Evolutionary conservation across 2,113 vertebrate genomes (phyloP).

Genomic region (Burhinus bistriatus): DNA sequence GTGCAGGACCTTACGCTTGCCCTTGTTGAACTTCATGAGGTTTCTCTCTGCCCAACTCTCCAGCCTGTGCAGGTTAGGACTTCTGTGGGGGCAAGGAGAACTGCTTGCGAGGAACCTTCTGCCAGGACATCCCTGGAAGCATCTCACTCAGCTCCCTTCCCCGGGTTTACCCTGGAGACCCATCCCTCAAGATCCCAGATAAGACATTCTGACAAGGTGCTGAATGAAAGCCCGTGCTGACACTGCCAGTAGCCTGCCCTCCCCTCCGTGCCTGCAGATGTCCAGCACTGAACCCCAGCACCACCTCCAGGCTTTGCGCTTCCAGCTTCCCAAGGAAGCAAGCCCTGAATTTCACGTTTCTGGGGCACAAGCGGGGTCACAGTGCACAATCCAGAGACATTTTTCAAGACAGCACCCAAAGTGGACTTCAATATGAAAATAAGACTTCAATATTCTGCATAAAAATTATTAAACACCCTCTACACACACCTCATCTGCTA

Average conservation of each 20-base stretch:
- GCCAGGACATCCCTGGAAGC: background rate
- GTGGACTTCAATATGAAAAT: background rate
- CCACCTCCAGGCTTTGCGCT: background rate
- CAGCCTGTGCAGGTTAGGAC: background rate
- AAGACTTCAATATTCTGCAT: background rate
- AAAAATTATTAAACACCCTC: background rate
- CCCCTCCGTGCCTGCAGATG: background rate
- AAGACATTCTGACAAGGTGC: background rate
- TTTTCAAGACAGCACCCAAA: background rate
- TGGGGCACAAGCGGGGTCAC: background rate
- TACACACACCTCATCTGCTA: background rate
- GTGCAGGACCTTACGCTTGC: no score
- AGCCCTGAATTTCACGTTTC: background rate
- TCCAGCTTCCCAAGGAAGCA: background rate
- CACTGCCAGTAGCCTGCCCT: background rate
- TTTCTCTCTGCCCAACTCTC: no score
- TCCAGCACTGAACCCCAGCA: background rate
- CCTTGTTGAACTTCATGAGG: no score
- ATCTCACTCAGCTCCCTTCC: background rate
- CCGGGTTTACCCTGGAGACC: background rate
- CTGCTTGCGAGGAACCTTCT: background rate
- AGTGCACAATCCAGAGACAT: accelerated
- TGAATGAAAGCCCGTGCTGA: background rate
- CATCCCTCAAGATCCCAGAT: conserved; percentile 29
- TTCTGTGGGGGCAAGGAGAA: background rate